phyloP scores from a whole-genome alignment of 2,113 vertebrate species.

The Pachyramphus minor region DNA sequence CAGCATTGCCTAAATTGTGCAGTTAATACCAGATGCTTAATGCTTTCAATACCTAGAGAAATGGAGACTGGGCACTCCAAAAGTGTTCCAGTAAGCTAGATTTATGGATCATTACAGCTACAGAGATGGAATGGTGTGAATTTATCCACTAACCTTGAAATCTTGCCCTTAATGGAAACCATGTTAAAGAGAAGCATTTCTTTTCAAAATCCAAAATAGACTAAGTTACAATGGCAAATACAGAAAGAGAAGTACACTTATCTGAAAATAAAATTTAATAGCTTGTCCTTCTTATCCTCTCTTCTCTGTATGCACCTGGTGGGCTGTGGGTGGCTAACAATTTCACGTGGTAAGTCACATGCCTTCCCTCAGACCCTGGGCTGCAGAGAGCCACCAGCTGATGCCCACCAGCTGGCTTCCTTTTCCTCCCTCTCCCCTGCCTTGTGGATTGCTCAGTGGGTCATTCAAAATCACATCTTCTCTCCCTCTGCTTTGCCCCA shows the following conservation, averaged over 20 bases:
- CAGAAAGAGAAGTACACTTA: neutral
- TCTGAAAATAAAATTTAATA: neutral
- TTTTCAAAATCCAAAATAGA: neutral
- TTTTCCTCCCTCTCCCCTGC: neutral
- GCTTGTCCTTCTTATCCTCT: neutral
- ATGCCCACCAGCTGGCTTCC: fast-evolving
- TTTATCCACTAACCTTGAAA: neutral
- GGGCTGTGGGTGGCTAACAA: neutral
- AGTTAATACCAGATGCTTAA: neutral
- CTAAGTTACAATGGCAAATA: neutral
- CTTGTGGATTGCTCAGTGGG: neutral
- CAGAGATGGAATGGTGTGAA: neutral
- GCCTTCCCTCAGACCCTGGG: neutral
- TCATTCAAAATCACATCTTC: neutral
- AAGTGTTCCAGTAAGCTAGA: neutral
- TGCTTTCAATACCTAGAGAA: neutral
- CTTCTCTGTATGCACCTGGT: neutral
- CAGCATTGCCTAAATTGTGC: neutral
- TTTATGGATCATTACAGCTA: neutral
- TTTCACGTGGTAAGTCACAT: neutral
- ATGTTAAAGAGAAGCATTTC: neutral
- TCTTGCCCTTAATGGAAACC: neutral
- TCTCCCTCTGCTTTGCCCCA: neutral
- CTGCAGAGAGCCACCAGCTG: neutral
- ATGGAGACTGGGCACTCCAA: neutral